Evolutionary conservation across 2,113 vertebrate genomes (phyloP).

Genomic region (Oreochromis niloticus): DNA sequence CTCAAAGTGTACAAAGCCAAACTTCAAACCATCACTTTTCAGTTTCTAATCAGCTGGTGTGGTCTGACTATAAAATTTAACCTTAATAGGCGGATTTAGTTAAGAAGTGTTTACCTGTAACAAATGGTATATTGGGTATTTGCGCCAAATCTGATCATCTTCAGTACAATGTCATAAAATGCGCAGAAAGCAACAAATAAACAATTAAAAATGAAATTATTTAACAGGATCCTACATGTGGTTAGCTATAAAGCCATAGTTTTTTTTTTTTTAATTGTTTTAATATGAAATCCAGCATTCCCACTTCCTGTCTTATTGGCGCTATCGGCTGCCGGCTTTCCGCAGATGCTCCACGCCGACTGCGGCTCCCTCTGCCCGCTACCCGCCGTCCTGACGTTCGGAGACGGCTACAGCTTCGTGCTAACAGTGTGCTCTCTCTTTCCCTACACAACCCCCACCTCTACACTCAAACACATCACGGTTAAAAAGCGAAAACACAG

Average conservation of each 20-base stretch:
- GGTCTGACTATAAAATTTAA: not conserved
- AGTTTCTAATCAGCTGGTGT: not conserved
- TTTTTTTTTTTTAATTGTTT: not conserved
- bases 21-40: not conserved
- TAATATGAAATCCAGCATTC: not conserved
- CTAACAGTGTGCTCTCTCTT: not conserved
- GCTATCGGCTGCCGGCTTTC: not conserved
- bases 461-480: not conserved
- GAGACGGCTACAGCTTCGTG: not conserved
- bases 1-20: not conserved
- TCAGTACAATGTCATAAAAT: not conserved
- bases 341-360: slow-evolving; percentile 18
- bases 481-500: not conserved
- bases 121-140: not conserved
- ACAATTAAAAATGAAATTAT: not conserved
- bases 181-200: not conserved
- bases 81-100: not conserved
- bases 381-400: slow-evolving; percentile 1
- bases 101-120: not conserved
- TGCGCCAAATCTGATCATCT: not conserved
- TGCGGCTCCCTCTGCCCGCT: not conserved
- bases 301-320: not conserved
- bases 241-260: not conserved
- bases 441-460: not conserved
- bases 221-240: not conserved